Base-by-base conservation (phyloP, 2,113 vertebrate species). In the Willisornis vidua region DNA sequence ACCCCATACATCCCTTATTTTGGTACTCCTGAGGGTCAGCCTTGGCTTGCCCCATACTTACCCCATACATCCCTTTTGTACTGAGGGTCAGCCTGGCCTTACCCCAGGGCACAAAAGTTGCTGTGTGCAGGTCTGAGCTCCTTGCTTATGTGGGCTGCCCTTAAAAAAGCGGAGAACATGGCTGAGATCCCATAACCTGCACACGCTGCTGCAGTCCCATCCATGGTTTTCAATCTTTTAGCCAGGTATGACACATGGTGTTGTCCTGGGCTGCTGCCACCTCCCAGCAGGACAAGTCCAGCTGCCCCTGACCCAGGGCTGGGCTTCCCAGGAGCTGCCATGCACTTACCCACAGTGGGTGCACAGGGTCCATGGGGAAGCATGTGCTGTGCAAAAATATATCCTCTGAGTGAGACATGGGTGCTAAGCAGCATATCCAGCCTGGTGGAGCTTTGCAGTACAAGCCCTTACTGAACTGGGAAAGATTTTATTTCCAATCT, bases 191-290 rank as follows among this genome's bases (percentile, higher is more conserved):
- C 10, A 1, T 14, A 52, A 1, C 5, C 39, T 17, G 31, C 39
- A 1, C 16, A 0, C 1, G 0, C 19, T 19, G 24, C 51, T 14
- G 49, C 39, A 29, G 5, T 10, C 25, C 15, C n/a, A 33, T 45
- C 7, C 28, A 9, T 1, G 17, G 15, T 2, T 41, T 35, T 48
- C 2, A 3, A 18, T 8, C 12, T 72, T 5, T 11, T 25, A 20
- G 19, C 25, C 0, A 0, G 20, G 39, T 26, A 1, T 0, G 0
- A 18, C 3, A 6, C 1, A 4, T 29, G 15, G 35, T 0, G 0
- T 33, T 5, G 3, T 5, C 41, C 57, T 24, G 51, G 41, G 29
- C 28, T 65, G 35, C 37, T 45, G 26, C 22, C 9, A 4, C 19
- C 0, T 18, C 39, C 19, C 7, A 19, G 25, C 51, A 55, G 29